Conservation (phyloP, 2,888 invertebrate genomes). For the Ectropis crepuscularia region DNA sequence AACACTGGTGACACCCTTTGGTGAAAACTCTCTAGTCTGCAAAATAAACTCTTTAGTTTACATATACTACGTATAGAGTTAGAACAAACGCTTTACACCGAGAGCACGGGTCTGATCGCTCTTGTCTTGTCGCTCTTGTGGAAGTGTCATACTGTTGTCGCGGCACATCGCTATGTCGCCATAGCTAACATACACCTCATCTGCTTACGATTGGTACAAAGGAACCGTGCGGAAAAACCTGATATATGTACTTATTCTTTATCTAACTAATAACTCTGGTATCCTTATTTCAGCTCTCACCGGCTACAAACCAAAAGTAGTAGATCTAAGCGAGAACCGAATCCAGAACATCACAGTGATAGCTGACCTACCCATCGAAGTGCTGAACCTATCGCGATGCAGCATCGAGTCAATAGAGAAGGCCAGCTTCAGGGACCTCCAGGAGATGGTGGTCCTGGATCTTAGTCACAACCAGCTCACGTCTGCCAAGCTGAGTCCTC, state of each 20-base stretch:
- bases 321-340: constrained; percentile 76
- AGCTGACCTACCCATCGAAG: constrained; percentile 79
- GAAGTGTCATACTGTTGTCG: too few species aligned
- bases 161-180: too few species aligned
- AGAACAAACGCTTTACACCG: too few species aligned
- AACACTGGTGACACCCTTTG: too few species aligned
- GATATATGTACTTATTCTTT: too few species aligned
- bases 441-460: constrained; percentile 86
- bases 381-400: constrained; percentile 87
- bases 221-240: too few species aligned
- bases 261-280: neutral
- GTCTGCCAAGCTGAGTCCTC: constrained; percentile 83
- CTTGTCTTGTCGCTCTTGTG: too few species aligned
- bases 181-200: too few species aligned
- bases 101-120: too few species aligned
- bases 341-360: constrained; percentile 80
- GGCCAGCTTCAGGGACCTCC: constrained; percentile 86
- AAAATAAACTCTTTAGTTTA: constrained; percentile 36
- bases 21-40: too few species aligned
- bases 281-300: constrained; percentile 57
- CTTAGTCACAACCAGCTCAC: constrained; percentile 89
- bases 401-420: constrained; percentile 86
- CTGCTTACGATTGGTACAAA: too few species aligned
- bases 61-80: too few species aligned
- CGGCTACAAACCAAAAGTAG: constrained; percentile 61